These are phyloP conservation scores for Drosophila pseudoobscura DNA, from an alignment of 1,140 invertebrate genomes.

Conservation along the genomic window DNA sequence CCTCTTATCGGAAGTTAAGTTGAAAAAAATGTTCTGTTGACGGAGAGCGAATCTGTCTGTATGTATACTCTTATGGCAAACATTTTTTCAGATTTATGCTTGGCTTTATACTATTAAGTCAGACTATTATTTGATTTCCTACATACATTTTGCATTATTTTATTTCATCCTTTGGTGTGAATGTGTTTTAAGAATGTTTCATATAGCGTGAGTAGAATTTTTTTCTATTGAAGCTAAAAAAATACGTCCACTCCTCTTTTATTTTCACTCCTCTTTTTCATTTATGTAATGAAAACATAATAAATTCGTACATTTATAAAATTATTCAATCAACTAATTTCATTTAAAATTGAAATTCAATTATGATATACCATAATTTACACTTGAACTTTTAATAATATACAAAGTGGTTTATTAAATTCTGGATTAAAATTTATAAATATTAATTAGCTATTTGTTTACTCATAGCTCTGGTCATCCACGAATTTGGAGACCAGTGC, in stretches of 20 bases:
- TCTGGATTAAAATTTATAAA: neutral
- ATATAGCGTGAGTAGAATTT: neutral
- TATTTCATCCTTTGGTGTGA: too few species aligned
- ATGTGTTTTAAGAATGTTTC: too few species aligned
- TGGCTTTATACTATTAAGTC: neutral
- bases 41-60: conserved; percentile 15
- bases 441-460: conserved; percentile 25
- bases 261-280: too few species aligned
- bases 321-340: too few species aligned
- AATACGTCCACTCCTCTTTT: neutral
- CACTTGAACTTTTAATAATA: too few species aligned
- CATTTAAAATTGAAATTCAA: too few species aligned
- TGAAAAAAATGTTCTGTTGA: conserved; percentile 30
- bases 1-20: conserved; percentile 24
- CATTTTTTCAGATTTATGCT: conserved; percentile 4
- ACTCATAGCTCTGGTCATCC: neutral
- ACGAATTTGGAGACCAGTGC: neutral
- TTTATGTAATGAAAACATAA: too few species aligned
- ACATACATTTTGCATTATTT: too few species aligned
- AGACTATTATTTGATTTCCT: too few species aligned
- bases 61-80: neutral
- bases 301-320: too few species aligned
- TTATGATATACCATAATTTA: too few species aligned
- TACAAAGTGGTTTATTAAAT: too few species aligned
- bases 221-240: conserved; percentile 4